Conservation (phyloP, 2,888 invertebrate genomes). For the Muschampia plurimacula region DNA sequence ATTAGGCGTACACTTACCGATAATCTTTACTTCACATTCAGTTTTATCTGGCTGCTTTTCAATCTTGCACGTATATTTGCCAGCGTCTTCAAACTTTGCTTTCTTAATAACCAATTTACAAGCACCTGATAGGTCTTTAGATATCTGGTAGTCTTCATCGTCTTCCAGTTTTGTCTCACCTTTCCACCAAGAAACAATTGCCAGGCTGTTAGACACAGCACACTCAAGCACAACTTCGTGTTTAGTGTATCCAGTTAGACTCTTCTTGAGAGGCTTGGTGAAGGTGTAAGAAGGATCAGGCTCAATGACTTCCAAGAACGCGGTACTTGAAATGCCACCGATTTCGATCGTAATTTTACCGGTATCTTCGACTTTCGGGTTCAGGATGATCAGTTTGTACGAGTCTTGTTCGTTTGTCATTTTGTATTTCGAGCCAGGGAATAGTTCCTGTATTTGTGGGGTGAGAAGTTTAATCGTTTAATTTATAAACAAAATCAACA, state of each 20-base stretch:
- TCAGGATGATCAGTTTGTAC: conserved; percentile 95
- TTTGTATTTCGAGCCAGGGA: conserved; percentile 98
- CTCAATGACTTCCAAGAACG: conserved; percentile 97
- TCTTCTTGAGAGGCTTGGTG: conserved; percentile 95
- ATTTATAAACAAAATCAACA: background rate
- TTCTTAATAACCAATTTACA: conserved; percentile 95
- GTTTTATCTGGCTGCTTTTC: conserved; percentile 96
- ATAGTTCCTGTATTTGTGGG: conserved; percentile 91
- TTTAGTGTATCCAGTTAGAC: conserved; percentile 94
- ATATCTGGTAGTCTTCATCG: conserved; percentile 93
- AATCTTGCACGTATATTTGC: conserved; percentile 95
- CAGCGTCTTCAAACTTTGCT: conserved; percentile 93
- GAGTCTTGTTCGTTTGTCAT: conserved; percentile 96
- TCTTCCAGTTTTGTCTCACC: conserved; percentile 93
- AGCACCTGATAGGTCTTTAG: conserved; percentile 96
- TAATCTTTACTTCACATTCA: conserved; percentile 91
- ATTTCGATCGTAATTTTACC: conserved; percentile 99
- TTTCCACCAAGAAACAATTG: conserved; percentile 97
- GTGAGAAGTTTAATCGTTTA: background rate
- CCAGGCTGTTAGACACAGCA: conserved; percentile 96
- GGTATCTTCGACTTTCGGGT: conserved; percentile 97
- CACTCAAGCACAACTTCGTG: conserved; percentile 97
- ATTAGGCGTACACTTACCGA: conserved; percentile 82
- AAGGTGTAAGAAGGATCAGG: conserved; percentile 98
- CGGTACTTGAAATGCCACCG: conserved; percentile 94